A percentile compares a stretch with the other conserved stretches of the same genome.
Evolutionary conservation across 92 coral and sea anemone genomes (phyloP).

Genomic region (Bergia sp.): DNA sequence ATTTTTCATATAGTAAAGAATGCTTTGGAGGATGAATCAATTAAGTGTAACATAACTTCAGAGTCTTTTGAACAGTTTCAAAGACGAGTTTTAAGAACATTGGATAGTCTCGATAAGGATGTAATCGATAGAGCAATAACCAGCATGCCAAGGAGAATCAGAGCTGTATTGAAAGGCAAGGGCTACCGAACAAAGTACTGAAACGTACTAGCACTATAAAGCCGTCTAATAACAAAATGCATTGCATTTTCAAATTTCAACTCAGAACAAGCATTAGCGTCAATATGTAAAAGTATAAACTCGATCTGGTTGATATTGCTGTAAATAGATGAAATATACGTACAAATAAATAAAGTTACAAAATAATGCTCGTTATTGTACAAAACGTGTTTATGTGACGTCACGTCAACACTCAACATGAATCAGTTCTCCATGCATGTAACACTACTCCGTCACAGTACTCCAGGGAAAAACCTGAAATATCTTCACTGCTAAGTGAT

Average conservation of each 20-base stretch:
- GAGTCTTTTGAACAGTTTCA: constrained; percentile 64
- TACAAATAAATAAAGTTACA: constrained; percentile 15
- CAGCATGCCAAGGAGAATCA: constrained; percentile 57
- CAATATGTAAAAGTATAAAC: constrained; percentile 25
- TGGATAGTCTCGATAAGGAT: constrained; percentile 47
- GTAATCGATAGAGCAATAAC: constrained; percentile 50
- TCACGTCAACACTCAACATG: constrained; percentile 23
- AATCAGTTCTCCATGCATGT: constrained; percentile 19
- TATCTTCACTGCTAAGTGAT: constrained; percentile 21
- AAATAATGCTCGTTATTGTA: constrained; percentile 24
- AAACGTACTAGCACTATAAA: constrained; percentile 1
- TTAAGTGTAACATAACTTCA: constrained; percentile 38
- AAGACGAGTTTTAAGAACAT: constrained; percentile 52
- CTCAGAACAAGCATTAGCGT: constrained; percentile 32
- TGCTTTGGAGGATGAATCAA: constrained; percentile 43
- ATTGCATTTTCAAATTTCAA: constrained; percentile 25
- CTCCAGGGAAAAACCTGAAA: constrained; percentile 38
- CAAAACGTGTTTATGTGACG: constrained; percentile 13
- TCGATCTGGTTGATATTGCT: constrained; percentile 25
- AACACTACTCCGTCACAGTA: constrained; percentile 42
- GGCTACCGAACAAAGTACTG: constrained; percentile 64
- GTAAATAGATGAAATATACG: constrained; percentile 25
- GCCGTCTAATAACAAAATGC: constrained; percentile 14
- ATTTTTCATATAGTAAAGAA: constrained; percentile 59
- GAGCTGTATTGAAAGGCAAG: constrained; percentile 46